A percentile compares a stretch with the other conserved stretches of the same genome.
These are phyloP conservation scores for Cantharis nigra DNA, from an alignment of 2,888 invertebrate genomes.

Conservation along the genomic window DNA sequence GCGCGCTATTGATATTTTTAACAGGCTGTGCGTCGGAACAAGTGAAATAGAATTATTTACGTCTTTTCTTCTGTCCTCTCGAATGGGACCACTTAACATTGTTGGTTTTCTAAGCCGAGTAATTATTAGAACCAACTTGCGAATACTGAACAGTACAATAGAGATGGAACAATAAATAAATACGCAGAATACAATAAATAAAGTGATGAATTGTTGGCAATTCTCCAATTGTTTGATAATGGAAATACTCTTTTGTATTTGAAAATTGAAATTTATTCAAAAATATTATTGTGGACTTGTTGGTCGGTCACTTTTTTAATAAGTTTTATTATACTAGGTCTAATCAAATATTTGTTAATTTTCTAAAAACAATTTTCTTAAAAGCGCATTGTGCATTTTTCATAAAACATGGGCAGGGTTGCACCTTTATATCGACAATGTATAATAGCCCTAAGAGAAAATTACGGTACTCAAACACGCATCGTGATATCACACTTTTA, in stretches of 20 bases:
- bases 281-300: conserved; percentile 17
- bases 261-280: conserved; percentile 27
- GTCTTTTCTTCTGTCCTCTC: conserved; percentile 38
- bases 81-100: conserved; percentile 37
- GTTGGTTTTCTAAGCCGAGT: conserved; percentile 32
- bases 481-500: conserved; percentile 41
- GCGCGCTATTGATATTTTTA: conserved; percentile 54
- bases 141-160: conserved; percentile 26
- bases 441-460: conserved; percentile 25
- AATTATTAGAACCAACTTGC: conserved; percentile 32
- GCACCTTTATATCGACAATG: neutral
- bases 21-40: conserved; percentile 39
- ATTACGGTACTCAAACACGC: conserved; percentile 40
- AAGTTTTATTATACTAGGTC: neutral
- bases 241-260: conserved; percentile 28
- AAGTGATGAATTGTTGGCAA: conserved; percentile 30
- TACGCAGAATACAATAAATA: conserved; percentile 29
- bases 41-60: conserved; percentile 40
- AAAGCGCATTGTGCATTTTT: neutral
- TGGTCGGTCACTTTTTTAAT: neutral
- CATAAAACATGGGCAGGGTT: neutral
- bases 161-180: conserved; percentile 27
- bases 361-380: neutral
- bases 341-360: neutral
- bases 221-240: conserved; percentile 31